These are phyloP conservation scores for Bombus superbus DNA, from an alignment of 1,140 invertebrate species.

Conservation along the genomic window DNA sequence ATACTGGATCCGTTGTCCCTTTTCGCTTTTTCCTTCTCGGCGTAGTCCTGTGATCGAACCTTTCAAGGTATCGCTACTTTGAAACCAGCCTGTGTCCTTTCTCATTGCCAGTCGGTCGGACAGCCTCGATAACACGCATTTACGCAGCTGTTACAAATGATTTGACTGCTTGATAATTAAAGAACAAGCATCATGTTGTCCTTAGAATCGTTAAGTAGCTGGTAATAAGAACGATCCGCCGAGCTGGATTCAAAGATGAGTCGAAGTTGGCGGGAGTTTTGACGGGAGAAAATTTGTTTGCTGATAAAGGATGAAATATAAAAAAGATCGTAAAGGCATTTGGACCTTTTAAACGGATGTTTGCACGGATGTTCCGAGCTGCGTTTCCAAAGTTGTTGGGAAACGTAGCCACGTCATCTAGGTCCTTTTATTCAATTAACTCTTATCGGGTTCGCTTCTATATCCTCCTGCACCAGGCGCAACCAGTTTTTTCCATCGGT, in stretches of 20 bases:
- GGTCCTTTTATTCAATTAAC: slow-evolving; percentile 15
- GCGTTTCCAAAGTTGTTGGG: background rate
- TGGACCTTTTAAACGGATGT: background rate
- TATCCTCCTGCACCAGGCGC: background rate
- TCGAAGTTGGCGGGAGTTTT: background rate
- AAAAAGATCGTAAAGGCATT: background rate
- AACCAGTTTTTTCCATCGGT: background rate
- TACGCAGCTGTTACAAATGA: no score
- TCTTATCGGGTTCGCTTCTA: slow-evolving; percentile 19
- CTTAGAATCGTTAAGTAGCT: no score
- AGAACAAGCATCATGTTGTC: no score
- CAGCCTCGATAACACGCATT: no score
- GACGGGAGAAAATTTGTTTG: background rate
- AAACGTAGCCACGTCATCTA: background rate
- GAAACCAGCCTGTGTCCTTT: no score
- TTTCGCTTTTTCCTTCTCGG: background rate
- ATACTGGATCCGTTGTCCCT: no score
- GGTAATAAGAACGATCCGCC: background rate
- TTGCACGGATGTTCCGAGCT: background rate
- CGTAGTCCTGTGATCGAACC: background rate
- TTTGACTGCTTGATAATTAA: no score
- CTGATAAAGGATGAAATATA: background rate
- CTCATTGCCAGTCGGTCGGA: no score
- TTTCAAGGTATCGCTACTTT: background rate
- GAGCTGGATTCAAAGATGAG: background rate